Conservation (phyloP, 2,888 invertebrate species). For the Tetramorium bicarinatum region DNA sequence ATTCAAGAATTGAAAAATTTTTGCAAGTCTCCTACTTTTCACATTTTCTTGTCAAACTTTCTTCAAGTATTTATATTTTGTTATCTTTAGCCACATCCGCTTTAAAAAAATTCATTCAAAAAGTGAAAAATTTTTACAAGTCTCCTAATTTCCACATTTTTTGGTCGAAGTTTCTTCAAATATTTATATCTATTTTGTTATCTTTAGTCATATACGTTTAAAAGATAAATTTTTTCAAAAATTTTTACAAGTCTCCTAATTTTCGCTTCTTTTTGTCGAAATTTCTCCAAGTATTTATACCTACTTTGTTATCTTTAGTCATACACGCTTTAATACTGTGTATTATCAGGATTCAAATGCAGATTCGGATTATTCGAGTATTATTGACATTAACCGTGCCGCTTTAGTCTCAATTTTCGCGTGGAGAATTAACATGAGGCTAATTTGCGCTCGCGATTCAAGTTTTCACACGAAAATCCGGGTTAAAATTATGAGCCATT, state of each 20-base stretch:
- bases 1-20: no score
- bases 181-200: neutral
- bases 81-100: neutral
- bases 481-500: slow-evolving; percentile 48
- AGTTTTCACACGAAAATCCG: slow-evolving; percentile 39
- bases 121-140: no score
- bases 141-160: neutral
- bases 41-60: no score
- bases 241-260: no score
- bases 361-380: slow-evolving; percentile 1
- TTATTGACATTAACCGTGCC: neutral
- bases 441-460: slow-evolving; percentile 16
- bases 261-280: neutral
- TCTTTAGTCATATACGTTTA: neutral
- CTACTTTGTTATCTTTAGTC: neutral
- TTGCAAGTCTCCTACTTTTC: no score
- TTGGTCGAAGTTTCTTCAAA: no score
- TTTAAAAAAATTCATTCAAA: no score
- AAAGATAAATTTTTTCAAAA: no score
- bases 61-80: neutral
- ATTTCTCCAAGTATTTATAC: neutral
- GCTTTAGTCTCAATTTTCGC: neutral
- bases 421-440: slow-evolving; percentile 3
- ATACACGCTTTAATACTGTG: neutral
- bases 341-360: neutral